Evolutionary conservation across 2,888 invertebrate species (phyloP), one percentile per base, ranked within the genome.

Genomic region (Eilema depressum): DNA sequence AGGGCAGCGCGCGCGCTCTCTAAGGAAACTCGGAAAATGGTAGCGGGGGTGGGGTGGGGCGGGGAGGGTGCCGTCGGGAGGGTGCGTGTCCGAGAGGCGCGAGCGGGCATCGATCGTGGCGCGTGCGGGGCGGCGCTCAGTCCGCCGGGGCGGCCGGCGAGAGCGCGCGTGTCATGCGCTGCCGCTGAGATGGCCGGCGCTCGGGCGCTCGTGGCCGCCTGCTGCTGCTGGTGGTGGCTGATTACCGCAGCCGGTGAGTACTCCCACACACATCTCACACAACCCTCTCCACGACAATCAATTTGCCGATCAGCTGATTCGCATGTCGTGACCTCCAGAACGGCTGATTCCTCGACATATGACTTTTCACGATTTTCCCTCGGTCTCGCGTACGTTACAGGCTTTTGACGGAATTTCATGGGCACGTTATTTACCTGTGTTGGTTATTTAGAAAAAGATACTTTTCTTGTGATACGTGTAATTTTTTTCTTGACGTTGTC

Each of bases 1-100:
- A 91, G 93, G 95, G 93, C 95, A 96, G 95, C 96, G 95, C 94
- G 95, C 94, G 95, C 96, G 96, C 95, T 96, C 95, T 93, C 95
- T 91, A 87, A 89, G 92, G 91, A 94, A 93, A 93, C 87, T 92
- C 93, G 96, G 95, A 93, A 92, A 95, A 95, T 89, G 88, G 90
- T 88, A 85, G 88, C 85, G 89, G 88, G 85, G 88, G 86, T 77
- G 88, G 88, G 86, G 84, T 85, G 78, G 80, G 74, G 89, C 81
- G 87, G 90, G 86, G 90, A 37, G 33, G 33, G 33, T 37, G 33
- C 81, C 83, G 73, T 82, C 89, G 92, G 92, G 89, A 89, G 92
- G 92, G 92, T 91, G 92, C 91, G 93, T 91, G 92, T 86, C 88
- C 82, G 86, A 87, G 87, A 87, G 88, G 86, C 85, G 86, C 89